Evolutionary conservation across 2,888 invertebrate genomes (phyloP), one percentile per base, ranked within the genome.

Genomic region (Oscheius sp.): DNA sequence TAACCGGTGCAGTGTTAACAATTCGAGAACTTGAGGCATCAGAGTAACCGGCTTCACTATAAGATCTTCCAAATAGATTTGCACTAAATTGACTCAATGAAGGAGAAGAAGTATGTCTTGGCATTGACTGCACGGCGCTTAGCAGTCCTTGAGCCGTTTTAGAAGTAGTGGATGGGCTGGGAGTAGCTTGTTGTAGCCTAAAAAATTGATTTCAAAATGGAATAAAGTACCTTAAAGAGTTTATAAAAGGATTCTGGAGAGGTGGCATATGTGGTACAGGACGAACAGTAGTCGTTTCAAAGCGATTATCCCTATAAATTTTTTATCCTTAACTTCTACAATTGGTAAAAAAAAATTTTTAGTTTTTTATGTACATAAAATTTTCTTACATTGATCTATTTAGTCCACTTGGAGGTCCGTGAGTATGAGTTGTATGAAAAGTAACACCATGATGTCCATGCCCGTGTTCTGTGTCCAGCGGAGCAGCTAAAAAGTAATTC

Each of bases 141-240:
- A 59, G 44, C 41, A 59, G 44, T 12, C 59, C 59, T 26, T 59
- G 59, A 9, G 59, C 59, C 14, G 59, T 59, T 44, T 41, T 59
- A 0, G 41, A 44, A n/a, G 28, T 28, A 9, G 33, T 33, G 8
- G 44, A 20, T 17, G 59, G 26, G 8, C n/a, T 30, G 14, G 28
- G 44, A 1, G 59, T 41, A 1, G 59, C 59, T 41, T 59, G 59
- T 4, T 41, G 41, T 1, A 59, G 59, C 20, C 59, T 59, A n/a
- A 54, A 54, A 12, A 50, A n/a, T 30, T 9, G 14, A 1, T 51
- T 24, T 51, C 9, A n/a, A n/a, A n/a, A n/a, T n/a, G n/a, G 9
- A 26, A 51, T 26, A 2, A 28, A 51, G n/a, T 32, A 54, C 54
- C 54, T 54, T n/a, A 59, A 14, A 3, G 59, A 59, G 28, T 59